Evolutionary conservation across 2,888 invertebrate genomes (phyloP), one percentile per base, ranked within the genome.

Genomic region (Epinotia ramella): DNA sequence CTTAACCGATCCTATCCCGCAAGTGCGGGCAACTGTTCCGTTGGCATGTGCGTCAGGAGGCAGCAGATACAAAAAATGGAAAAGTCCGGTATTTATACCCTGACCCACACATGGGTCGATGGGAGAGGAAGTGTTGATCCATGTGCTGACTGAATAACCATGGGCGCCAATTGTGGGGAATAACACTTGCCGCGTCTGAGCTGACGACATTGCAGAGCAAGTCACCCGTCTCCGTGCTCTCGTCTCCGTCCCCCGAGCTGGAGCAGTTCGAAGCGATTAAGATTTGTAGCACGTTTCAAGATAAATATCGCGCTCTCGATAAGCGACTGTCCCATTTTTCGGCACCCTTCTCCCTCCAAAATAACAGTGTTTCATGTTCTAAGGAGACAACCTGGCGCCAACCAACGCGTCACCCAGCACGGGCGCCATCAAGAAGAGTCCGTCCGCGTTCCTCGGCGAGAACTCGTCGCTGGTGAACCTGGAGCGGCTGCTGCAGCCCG

Each of bases 401-500:
- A 64, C 73, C 56, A 75, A 73, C n/a, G 66, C 75, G 96, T 89
- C 97, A 0, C 66, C 78, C 82, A 91, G 91, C 70, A 93, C 95
- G 73, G 95, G 95, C 77, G 95, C 95, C 33, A 90, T 95, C 62
- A 98, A 98, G 92, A 99, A 99, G 94, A 99, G 98, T 70, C 99
- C 99, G 3, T 98, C 98, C 82, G 97, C 97, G 84, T 99, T 99
- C 95, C 96, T 99, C 72, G 99, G 99, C 63, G 99, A 99, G 93
- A 99, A 99, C 95, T 98, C 98, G 13, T 96, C 97, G 82, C 96
- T 99, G 83, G 99, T 99, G 79, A 99, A 99, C 95, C 96, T 99
- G 91, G 99, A 99, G 95, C 98, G 99, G 89, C 96, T 99, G 87
- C 98, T 99, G 83, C 96, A 95, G 83, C 95, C 96, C 78, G 90